Evolutionary conservation across 64 coral and sea anemone genomes (phyloP), one percentile per base, ranked within the genome.

Genomic region (Stylophora pistillata): DNA sequence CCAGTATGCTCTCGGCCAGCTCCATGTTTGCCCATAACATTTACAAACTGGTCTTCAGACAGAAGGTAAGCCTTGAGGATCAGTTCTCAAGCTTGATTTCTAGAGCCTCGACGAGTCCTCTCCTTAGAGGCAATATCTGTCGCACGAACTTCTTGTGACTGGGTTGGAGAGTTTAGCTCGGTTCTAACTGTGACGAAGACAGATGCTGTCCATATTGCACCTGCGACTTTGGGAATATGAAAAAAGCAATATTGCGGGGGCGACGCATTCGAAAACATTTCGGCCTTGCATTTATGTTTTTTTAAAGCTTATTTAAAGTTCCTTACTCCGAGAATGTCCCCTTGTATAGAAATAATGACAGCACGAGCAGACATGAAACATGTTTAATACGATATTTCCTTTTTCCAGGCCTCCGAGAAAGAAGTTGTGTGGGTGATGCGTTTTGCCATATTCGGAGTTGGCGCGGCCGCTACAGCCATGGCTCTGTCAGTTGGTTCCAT

Each of bases 11-110:
- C 34, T 92, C 95, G 1, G 91, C 91, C 27, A 90, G 87, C 56
- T 89, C 90, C 56, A 97, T 97, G 95, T 97, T 97, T 78, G 72
- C 95, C 16, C 87, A 85, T 20, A 97, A 97, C 82, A 86, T 97
- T 83, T 97, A 97, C 77, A 90, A 93, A 69, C 69, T 88, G 6
- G 77, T 97, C 76, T 92, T 93, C 33, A 90, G 95, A 60, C 90
- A 71, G 29, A 93, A 93, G 57, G 95, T 93, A 60, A 70, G 93
- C 52, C 0, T 55, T 52, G 29, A 17, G 9, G 56, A 27, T 56
- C 16, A 15, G 4, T 57, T 25, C 21, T 9, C 26, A 10, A 10
- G 11, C 37, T 7, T 4, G 37, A 47, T 47, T 47, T 47, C 37
- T 7, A 47, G 64, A 26, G 21, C 2, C 26, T 68, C 63, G 21